Base-by-base conservation (phyloP, 2,888 invertebrate species). In the Osmoderma eremita region DNA sequence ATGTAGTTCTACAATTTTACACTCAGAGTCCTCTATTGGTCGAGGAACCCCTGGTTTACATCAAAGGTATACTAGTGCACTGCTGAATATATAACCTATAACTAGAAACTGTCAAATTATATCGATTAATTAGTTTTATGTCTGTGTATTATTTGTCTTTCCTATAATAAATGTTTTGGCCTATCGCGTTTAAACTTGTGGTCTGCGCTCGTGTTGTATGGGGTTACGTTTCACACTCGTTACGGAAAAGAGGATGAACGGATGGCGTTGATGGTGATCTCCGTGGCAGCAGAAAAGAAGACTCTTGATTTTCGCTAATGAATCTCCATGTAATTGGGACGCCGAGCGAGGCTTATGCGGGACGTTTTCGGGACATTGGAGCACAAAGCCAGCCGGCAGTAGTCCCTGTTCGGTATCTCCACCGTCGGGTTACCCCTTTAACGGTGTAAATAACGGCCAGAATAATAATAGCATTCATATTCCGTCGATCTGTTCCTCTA, bases 401-500 rank as follows among this genome's bases (percentile, higher is more conserved):
- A 15, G 30, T 17, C 22, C 45, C 24, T 48, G 45, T 61, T 48
- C 36, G 20, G 10, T 1, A 48, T 20, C 45, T 15, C 41, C 45
- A 30, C 12, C 48, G 12, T 13, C 20, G n/a, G 17, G 30, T 36
- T 30, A 61, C 45, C 58, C 45, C 71, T 71, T 73, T 68, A 69
- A 63, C 65, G 72, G 70, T 67, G 69, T 71, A 74, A 72, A 72
- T 73, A 73, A 72, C 73, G 72, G 75, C 70, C 70, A 70, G 73
- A 74, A 75, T 63, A 61, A 61, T 76, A 75, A 74, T 73, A 73
- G 72, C 73, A 74, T 74, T 76, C 74, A 72, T 76, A 76, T 75
- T 73, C 75, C 73, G 72, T 17, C 63, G 75, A 76, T 76, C 75
- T 75, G 73, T 72, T 72, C 71, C 74, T 64, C 63, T 77, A 77